A percentile compares a stretch with the other conserved stretches of the same genome.
Conservation (phyloP, 2,797 vertebrate species). For the Acanthopagrus latus region DNA sequence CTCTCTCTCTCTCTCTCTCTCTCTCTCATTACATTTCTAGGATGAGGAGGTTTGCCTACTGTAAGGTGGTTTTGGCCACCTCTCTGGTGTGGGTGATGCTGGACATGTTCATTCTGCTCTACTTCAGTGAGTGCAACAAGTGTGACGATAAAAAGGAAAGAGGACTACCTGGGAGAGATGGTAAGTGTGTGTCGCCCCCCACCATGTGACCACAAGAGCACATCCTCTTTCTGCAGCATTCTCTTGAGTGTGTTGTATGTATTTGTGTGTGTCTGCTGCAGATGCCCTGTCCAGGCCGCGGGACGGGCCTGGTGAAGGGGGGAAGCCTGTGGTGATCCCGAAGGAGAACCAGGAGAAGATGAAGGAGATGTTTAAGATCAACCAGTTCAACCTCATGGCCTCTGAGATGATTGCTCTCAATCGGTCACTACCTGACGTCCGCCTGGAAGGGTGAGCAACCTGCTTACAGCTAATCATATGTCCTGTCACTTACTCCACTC, state of each 20-base stretch:
- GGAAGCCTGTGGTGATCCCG: constrained; percentile 96
- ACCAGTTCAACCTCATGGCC: constrained; percentile 99
- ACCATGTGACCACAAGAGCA: background rate
- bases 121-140: constrained; percentile 95
- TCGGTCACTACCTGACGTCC: constrained; percentile 95
- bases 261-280: constrained; percentile 64
- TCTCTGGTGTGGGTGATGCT: constrained; percentile 99
- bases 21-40: constrained; percentile 79
- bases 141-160: constrained; percentile 95
- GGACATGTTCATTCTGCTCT: constrained; percentile 97
- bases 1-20: constrained; percentile 32
- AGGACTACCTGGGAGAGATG: constrained; percentile 92
- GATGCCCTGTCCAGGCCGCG: constrained; percentile 90
- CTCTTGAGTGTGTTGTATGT: background rate
- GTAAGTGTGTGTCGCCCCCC: constrained; percentile 80
- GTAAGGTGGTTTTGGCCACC: constrained; percentile 99
- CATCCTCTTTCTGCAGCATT: background rate
- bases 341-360: constrained; percentile 99
- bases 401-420: constrained; percentile 99
- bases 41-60: constrained; percentile 91
- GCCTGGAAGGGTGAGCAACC: constrained; percentile 94
- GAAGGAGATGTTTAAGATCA: constrained; percentile 99
- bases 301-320: constrained; percentile 97
- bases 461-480: constrained; percentile 17
- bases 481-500: constrained; percentile 8